Percentiles rank a stretch among this genome's conserved stretches.
These are phyloP conservation scores for Agrochola lota DNA, from an alignment of 2,888 invertebrate genomes.

Conservation along the genomic window DNA sequence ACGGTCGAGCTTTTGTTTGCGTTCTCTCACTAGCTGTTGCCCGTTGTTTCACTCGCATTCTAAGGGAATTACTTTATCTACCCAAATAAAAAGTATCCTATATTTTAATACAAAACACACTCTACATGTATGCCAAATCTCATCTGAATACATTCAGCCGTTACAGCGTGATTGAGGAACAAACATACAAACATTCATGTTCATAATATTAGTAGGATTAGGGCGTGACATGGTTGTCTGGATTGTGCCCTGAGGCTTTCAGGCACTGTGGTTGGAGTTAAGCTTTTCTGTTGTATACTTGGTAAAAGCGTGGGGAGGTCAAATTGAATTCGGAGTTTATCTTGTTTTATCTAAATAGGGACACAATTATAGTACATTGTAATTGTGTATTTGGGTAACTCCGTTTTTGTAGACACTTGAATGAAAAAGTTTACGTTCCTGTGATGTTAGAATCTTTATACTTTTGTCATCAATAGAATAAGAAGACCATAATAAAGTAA, in stretches of 20 bases:
- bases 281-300: constrained; percentile 13
- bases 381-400: background rate
- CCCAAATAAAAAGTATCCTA: background rate
- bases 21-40: background rate
- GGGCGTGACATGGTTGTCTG: constrained; percentile 1
- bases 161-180: background rate
- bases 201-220: background rate
- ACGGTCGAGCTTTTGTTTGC: constrained; percentile 39
- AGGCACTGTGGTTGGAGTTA: constrained; percentile 11
- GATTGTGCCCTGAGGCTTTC: constrained; percentile 16
- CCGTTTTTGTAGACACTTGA: no score
- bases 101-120: background rate
- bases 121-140: background rate
- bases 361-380: background rate
- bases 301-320: background rate
- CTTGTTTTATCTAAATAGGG: constrained; percentile 9
- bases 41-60: background rate
- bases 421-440: no score
- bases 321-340: constrained; percentile 38
- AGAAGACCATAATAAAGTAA: no score
- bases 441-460: no score
- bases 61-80: background rate
- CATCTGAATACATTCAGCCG: background rate
- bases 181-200: constrained; percentile 4
- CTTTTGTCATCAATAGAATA: no score